phyloP scores from a whole-genome alignment of 2,113 vertebrate genomes.

The Chaetorhynchus papuensis region DNA sequence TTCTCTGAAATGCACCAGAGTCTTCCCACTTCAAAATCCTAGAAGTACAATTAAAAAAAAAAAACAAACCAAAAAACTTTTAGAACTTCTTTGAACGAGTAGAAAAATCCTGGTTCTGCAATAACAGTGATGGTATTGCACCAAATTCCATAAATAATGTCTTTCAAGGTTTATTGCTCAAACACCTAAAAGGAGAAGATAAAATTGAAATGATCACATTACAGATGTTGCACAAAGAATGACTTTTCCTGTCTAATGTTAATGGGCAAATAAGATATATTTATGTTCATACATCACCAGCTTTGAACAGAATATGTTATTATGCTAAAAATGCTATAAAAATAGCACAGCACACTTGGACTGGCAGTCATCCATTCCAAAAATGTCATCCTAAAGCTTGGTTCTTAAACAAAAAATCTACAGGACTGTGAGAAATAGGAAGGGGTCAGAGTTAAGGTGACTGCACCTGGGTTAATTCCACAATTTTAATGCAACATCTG shows the following conservation, averaged over 20 bases:
- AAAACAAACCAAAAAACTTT: fast-evolving
- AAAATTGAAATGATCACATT: not conserved
- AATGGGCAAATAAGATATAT: slow-evolving; percentile 22
- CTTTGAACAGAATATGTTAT: not conserved
- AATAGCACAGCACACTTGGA: not conserved
- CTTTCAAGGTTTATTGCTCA: slow-evolving; percentile 2
- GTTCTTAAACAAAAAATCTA: not conserved
- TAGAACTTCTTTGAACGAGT: not conserved
- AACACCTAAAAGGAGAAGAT: not conserved
- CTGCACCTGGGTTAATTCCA: not conserved
- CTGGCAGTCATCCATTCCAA: not conserved
- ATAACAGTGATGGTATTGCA: not conserved
- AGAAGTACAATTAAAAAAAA: not conserved
- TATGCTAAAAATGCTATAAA: not conserved
- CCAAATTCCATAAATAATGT: not conserved
- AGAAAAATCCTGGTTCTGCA: not conserved
- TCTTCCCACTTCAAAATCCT: not conserved
- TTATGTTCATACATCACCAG: not conserved
- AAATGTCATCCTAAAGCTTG: not conserved
- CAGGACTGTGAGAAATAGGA: not conserved
- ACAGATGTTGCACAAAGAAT: not conserved
- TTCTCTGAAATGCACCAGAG: not conserved
- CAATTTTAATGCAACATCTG: not conserved
- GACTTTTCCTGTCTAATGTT: not conserved
- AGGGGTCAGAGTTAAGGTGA: not conserved